These are phyloP conservation scores for Vireo griseus DNA, from an alignment of 2,797 vertebrate genomes.

Conservation along the genomic window DNA sequence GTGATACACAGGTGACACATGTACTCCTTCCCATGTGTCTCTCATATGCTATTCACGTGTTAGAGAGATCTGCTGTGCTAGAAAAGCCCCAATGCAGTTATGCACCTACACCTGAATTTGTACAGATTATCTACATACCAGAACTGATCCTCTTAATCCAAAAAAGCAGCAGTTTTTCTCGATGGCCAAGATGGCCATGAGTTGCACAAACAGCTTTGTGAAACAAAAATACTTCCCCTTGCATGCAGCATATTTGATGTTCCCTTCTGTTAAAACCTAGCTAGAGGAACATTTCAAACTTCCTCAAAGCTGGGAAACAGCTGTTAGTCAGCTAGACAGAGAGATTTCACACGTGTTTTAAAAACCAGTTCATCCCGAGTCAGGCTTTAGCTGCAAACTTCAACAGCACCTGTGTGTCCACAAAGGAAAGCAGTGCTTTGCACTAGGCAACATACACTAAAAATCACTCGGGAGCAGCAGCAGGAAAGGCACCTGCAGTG, in stretches of 20 bases:
- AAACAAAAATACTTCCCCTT: background rate
- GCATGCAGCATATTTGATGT: background rate
- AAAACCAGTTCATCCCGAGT: rapidly evolving
- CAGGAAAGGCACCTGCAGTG: background rate
- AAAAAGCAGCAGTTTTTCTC: background rate
- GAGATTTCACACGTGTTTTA: background rate
- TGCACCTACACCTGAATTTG: background rate
- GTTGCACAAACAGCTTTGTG: background rate
- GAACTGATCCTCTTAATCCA: background rate
- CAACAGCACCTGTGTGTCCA: background rate
- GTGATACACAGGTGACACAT: background rate
- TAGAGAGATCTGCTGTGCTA: background rate
- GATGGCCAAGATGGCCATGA: background rate
- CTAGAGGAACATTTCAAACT: background rate
- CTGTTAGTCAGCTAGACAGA: background rate
- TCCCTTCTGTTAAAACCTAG: background rate
- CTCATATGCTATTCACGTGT: rapidly evolving
- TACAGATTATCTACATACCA: background rate
- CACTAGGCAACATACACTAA: rapidly evolving
- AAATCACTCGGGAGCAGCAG: background rate
- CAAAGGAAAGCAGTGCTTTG: background rate
- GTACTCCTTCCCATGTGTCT: background rate
- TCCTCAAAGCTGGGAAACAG: background rate
- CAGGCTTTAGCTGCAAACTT: background rate
- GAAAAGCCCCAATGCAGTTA: rapidly evolving